Base-by-base conservation (phyloP, 2,888 invertebrate genomes). In the Hirtodrosophila cameraria region DNA sequence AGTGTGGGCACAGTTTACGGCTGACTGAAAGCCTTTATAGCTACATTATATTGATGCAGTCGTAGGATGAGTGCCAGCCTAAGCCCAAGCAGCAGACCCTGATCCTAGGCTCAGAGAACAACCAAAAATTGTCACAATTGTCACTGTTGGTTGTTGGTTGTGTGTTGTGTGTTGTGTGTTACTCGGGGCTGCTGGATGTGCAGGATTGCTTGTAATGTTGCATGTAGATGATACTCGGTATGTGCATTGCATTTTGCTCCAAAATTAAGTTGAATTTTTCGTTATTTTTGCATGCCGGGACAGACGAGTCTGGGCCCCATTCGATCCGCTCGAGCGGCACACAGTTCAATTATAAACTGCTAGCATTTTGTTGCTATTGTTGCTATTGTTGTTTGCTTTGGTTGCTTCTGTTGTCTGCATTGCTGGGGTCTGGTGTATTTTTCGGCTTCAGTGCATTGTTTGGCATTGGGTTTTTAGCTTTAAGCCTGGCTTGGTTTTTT, bases 321-420 rank as follows among this genome's bases (percentile, higher is more conserved):
- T 61, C 74, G 87, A 81, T 80, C 20, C 82, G 82, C 86, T 81
- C 63, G 60, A 85, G 59, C 63, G 67, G 52, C 60, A 48, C 63
- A 81, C 75, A 78, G 80, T 85, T 80, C 80, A 80, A 80, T 80
- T 80, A 80, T 86, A 86, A 77, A 74, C 75, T 85, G 67, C 64
- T 66, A 53, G 28, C 31, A 42, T 41, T 42, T 18, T 31, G 18
- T 7, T 45, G 11, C 8, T 30, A 25, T 27, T 54, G 64, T 42
- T 55, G 38, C 25, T 54, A 49, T 30, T 63, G 18, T 27, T 59
- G 71, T 48, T 64, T 58, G 53, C 46, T 30, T 43, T 52, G 35
- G 27, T 38, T 58, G 31, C 27, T 42, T 60, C 62, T 48, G 33
- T 39, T 61, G 52, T 25, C 48, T 35, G 43, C 39, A 42, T 54